Evolutionary conservation across 2,113 vertebrate genomes (phyloP).

Genomic region (Pan paniscus): DNA sequence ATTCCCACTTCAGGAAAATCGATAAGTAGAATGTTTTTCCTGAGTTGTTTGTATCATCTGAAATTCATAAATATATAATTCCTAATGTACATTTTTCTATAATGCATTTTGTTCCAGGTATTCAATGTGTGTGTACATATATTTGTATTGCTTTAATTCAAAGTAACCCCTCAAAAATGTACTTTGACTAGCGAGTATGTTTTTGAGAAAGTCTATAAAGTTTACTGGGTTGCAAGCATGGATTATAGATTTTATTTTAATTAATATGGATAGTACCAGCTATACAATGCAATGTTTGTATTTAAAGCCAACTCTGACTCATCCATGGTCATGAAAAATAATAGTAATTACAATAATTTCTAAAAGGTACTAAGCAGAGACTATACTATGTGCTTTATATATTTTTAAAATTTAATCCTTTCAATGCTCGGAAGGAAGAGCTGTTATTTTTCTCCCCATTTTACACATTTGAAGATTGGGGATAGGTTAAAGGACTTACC

Average conservation of each 20-base stretch:
- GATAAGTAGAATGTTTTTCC: background rate
- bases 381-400: background rate
- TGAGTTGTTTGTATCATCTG: background rate
- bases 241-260: background rate
- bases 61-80: conserved; percentile 7
- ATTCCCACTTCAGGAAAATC: background rate
- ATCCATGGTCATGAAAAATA: background rate
- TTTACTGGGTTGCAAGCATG: background rate
- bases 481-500: background rate
- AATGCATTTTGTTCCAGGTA: background rate
- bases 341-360: background rate
- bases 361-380: background rate
- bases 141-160: background rate
- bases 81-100: background rate
- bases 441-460: background rate
- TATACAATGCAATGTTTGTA: background rate
- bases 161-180: conserved; percentile 24
- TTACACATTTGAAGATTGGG: background rate
- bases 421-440: background rate
- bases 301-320: background rate
- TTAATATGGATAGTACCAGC: background rate
- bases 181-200: background rate
- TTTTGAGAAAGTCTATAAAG: conserved; percentile 1
- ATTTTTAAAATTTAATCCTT: background rate
- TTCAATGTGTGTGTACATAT: background rate